These are phyloP conservation scores for Rhincodon typus DNA, from an alignment of 2,797 vertebrate species.

Conservation along the genomic window DNA sequence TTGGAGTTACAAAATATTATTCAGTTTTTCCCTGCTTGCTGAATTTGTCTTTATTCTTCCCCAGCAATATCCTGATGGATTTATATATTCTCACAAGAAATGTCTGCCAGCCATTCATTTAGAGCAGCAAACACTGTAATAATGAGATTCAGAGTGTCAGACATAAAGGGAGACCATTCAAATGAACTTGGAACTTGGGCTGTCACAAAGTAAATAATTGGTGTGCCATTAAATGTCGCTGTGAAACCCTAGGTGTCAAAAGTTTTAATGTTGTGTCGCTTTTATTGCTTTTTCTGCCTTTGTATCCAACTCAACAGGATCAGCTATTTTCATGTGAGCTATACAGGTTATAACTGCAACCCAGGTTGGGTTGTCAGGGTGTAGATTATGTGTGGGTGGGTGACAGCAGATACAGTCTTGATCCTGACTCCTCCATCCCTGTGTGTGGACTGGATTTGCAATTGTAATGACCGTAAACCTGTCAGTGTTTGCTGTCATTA, in stretches of 20 bases:
- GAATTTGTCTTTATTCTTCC: background rate
- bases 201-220: background rate
- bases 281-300: background rate
- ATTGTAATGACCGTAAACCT: background rate
- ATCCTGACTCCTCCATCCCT: background rate
- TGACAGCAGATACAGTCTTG: background rate
- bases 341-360: background rate
- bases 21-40: background rate
- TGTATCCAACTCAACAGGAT: background rate
- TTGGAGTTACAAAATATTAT: background rate
- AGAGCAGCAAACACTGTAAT: background rate
- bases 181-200: background rate
- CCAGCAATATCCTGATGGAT: background rate
- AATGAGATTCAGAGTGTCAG: background rate
- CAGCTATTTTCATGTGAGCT: background rate
- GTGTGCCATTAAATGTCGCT: background rate
- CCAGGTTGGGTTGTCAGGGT: background rate
- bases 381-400: background rate
- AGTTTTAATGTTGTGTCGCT: background rate
- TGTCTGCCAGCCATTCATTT: background rate
- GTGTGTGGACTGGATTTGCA: background rate
- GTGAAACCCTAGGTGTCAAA: background rate
- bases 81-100: background rate
- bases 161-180: background rate
- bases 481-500: background rate